Evolutionary conservation across 2,797 vertebrate species (phyloP), one percentile per base, ranked within the genome.

Genomic region (Lemur catta): DNA sequence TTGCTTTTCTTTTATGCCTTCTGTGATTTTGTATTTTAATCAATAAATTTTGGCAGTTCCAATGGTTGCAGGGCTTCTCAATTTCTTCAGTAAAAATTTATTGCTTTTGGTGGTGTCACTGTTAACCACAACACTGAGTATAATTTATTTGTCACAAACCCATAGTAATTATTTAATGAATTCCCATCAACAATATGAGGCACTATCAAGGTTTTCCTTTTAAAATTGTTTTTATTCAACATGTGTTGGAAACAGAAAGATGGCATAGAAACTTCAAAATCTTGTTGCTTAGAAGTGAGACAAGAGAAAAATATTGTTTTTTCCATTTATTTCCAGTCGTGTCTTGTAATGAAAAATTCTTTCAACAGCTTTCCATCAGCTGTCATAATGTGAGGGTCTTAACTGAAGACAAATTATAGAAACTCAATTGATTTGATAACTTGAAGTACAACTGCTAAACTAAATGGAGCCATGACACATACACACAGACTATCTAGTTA

Each of bases 311-410:
- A 35, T 28, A 18, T 2, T 71, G n/a, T 63, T 91, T 96, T 96
- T 95, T 43, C 33, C 71, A 15, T 55, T 96, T 95, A 10, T 69
- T 97, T 97, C 96, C 28, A 85, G 33, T 95, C 87, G 87, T 96
- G 78, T 92, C 33, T 80, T 78, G 10, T 79, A 95, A 96, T 82
- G 89, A 98, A 96, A 96, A 95, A 65, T 94, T 97, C 33, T 96
- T 96, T 96, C 95, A 96, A 93, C 74, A 89, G 87, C 72, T 97
- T 98, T 98, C 89, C 93, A 96, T 96, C 96, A 86, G 80, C 12
- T 97, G 69, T 93, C 93, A 97, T 15, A 46, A 97, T 97, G 76
- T 89, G 38, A 96, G 61, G 24, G 69, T 90, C 50, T 91, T 93
- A 94, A 97, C 13, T 6, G 13, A 95, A 95, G 30, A 86, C 43